phyloP scores from a whole-genome alignment of 2,888 invertebrate genomes.

The Drosophila trichaetosa region DNA sequence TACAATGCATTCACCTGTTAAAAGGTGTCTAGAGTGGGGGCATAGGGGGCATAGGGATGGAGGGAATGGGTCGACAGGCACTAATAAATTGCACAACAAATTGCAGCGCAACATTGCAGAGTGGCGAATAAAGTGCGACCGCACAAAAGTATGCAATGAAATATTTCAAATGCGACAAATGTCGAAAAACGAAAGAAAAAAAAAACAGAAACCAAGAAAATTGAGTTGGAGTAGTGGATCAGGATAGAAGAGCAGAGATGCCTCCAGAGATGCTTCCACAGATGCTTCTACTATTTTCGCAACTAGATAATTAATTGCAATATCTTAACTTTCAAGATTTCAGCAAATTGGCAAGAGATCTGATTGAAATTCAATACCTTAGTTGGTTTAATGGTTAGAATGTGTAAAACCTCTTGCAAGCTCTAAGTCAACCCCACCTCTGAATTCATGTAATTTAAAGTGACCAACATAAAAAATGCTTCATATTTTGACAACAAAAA shows the following conservation, averaged over 20 bases:
- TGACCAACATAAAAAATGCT: background rate
- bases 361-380: background rate
- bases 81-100: conserved; percentile 75
- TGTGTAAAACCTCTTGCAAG: background rate
- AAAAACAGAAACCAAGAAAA: conserved; percentile 6
- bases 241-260: conserved; percentile 1
- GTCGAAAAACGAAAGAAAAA: background rate
- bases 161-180: conserved; percentile 64
- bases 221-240: background rate
- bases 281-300: background rate
- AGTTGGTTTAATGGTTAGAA: background rate
- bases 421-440: background rate
- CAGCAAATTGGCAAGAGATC: background rate
- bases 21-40: background rate
- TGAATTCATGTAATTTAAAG: background rate
- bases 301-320: conserved; percentile 27
- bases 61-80: background rate
- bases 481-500: background rate
- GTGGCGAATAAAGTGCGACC: conserved; percentile 32
- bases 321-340: conserved; percentile 16
- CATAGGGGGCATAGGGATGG: background rate
- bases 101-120: conserved; percentile 29
- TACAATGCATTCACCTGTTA: conserved; percentile 18
- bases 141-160: conserved; percentile 72
- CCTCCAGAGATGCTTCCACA: background rate